Base-by-base conservation (phyloP, 2,888 invertebrate genomes). In the Sepioteuthis lessoniana region DNA sequence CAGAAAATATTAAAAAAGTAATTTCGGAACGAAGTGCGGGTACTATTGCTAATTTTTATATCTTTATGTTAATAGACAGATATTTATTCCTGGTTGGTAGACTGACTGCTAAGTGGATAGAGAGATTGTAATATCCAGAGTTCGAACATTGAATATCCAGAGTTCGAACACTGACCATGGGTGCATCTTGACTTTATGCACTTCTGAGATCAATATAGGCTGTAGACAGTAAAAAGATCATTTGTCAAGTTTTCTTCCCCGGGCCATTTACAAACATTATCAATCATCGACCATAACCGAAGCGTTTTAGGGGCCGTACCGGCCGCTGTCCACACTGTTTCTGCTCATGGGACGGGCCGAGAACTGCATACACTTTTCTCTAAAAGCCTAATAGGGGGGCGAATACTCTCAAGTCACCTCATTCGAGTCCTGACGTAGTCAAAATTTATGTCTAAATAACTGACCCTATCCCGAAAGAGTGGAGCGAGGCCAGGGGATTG, bases 261-360 rank as follows among this genome's bases (percentile, higher is more conserved):
- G 35, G n/a, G 16, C 76, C 76, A 76, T 76, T 76, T 76, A 76
- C 76, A 76, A 76, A 76, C n/a, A 76, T n/a, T 76, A 76, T 76
- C 76, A 76, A 76, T 76, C 76, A 76, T 76, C 76, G 76, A n/a
- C n/a, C 76, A n/a, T 76, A n/a, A n/a, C 76, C n/a, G 35, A n/a
- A 35, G 76, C n/a, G n/a, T n/a, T 76, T n/a, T 76, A 76, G 35
- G 16, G 76, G n/a, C n/a, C 16, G 76, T 1, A 76, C 76, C 8
- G 76, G 4, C 76, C n/a, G 35, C 76, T 76, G 76, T 76, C 76
- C 76, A 35, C 76, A n/a, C 76, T 10, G 31, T 76, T 1, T 8
- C 31, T 35, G 76, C 76, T 76, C 76, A 76, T 10, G 76, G 76
- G 76, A 76, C 76, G 35, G n/a, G n/a, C n/a, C n/a, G 35, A n/a